phyloP scores from a whole-genome alignment of 2,113 vertebrate genomes.

The Calidris pugnax region DNA sequence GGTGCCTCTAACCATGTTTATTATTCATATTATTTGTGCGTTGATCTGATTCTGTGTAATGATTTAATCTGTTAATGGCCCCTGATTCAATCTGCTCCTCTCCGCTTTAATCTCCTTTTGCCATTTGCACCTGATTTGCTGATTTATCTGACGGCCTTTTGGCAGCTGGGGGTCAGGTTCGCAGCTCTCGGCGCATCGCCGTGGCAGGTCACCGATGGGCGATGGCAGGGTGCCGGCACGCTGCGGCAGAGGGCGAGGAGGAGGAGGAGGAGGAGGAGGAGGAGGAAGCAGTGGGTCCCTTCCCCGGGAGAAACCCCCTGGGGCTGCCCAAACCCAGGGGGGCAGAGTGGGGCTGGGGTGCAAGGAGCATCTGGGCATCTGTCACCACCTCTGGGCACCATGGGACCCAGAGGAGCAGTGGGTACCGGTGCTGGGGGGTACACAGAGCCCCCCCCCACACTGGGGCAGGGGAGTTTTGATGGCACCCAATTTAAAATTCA shows the following conservation, averaged over 20 bases:
- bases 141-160: conserved; percentile 2
- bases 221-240: not conserved
- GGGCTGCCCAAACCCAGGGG: not conserved
- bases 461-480: conserved; percentile 16
- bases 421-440: too few relatives aligned
- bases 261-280: not conserved
- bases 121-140: conserved; percentile 8
- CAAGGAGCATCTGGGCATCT: not conserved
- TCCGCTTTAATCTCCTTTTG: not conserved
- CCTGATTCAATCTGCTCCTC: conserved; percentile 31
- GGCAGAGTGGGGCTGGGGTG: fast-evolving
- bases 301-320: fast-evolving
- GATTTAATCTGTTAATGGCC: conserved; percentile 65
- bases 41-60: conserved; percentile 34
- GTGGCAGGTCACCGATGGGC: not conserved
- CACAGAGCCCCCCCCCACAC: not conserved
- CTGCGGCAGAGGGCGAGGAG: fast-evolving
- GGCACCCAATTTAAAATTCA: conserved; percentile 59
- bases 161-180: not conserved
- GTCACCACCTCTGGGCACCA: fast-evolving
- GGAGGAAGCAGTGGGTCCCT: fast-evolving
- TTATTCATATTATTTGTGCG: conserved; percentile 37
- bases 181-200: not conserved
- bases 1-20: conserved; percentile 16
- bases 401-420: not conserved